These are phyloP conservation scores for Athalia circularis DNA, from an alignment of 2,888 invertebrate species.

Conservation along the genomic window DNA sequence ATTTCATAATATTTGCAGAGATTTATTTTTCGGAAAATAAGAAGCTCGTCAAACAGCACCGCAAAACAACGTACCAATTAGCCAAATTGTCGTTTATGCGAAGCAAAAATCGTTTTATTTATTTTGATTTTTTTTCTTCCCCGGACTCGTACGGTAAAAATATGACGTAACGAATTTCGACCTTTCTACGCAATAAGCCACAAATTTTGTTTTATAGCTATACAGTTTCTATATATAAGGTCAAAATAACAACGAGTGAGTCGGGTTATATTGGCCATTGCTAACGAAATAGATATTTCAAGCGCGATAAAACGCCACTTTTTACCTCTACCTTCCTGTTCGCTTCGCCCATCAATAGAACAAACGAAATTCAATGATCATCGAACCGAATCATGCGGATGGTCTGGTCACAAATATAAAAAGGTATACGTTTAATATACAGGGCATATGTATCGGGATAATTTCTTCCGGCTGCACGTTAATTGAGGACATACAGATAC, in stretches of 20 bases:
- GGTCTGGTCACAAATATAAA: not conserved
- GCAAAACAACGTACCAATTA: conserved; percentile 35
- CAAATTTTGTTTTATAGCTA: not conserved
- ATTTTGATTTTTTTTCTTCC: not conserved
- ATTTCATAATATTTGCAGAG: too few species aligned
- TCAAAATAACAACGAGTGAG: conserved; percentile 42
- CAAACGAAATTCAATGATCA: conserved; percentile 27
- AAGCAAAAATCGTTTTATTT: too few species aligned
- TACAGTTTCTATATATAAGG: not conserved
- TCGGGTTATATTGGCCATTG: conserved; percentile 30
- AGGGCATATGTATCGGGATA: not conserved
- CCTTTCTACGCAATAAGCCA: too few species aligned
- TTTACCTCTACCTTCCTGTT: not conserved
- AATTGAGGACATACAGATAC: too few species aligned
- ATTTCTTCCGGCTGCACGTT: too few species aligned
- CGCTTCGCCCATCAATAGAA: conserved; percentile 17
- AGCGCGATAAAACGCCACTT: conserved; percentile 23
- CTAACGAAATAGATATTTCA: conserved; percentile 37
- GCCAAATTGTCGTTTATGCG: conserved; percentile 11
- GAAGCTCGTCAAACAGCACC: not conserved
- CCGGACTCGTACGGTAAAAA: conserved; percentile 3
- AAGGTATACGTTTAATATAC: not conserved
- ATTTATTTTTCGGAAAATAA: too few species aligned
- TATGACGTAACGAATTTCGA: conserved; percentile 32
- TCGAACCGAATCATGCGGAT: conserved; percentile 19